Percentiles rank a stretch among this genome's conserved stretches.
These are phyloP conservation scores for Callyntrura sp. DNA, from an alignment of 2,888 invertebrate species.

Conservation along the genomic window DNA sequence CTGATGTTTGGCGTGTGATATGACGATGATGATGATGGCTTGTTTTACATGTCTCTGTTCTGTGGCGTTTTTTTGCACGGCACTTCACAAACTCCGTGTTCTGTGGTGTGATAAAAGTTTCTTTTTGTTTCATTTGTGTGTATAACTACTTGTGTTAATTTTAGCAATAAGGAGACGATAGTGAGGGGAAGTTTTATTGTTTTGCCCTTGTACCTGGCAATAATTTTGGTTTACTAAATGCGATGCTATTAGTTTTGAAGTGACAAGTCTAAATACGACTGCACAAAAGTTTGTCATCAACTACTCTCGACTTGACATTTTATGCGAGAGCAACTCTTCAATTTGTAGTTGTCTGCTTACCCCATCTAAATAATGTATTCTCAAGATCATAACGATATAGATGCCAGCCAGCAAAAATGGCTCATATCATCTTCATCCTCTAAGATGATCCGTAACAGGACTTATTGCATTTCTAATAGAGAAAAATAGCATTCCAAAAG, in stretches of 20 bases:
- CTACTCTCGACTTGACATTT: conserved; percentile 59
- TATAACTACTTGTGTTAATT: conserved; percentile 51
- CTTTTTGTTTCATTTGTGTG: conserved; percentile 4
- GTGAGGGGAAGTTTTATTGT: conserved; percentile 73
- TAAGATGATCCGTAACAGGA: conserved; percentile 17
- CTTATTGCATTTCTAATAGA: conserved; percentile 18
- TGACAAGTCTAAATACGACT: conserved; percentile 63
- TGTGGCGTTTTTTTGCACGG: no score
- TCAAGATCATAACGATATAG: conserved; percentile 41
- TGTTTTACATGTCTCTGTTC: conserved; percentile 30
- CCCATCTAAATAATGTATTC: neutral
- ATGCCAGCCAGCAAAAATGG: conserved; percentile 24
- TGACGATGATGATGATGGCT: conserved; percentile 26
- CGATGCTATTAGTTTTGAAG: conserved; percentile 48
- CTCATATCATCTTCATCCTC: neutral
- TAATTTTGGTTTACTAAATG: conserved; percentile 75
- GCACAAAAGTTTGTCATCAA: conserved; percentile 71
- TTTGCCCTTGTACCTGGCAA: conserved; percentile 74
- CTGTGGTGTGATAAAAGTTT: neutral
- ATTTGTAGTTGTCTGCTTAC: conserved; percentile 39
- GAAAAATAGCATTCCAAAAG: conserved; percentile 45
- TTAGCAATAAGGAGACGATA: conserved; percentile 55
- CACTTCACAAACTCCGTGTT: no score
- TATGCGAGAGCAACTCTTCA: conserved; percentile 18
- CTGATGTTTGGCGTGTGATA: neutral